Conservation (phyloP, 2,888 invertebrate genomes). For the Xanthostigma xanthostigma region DNA sequence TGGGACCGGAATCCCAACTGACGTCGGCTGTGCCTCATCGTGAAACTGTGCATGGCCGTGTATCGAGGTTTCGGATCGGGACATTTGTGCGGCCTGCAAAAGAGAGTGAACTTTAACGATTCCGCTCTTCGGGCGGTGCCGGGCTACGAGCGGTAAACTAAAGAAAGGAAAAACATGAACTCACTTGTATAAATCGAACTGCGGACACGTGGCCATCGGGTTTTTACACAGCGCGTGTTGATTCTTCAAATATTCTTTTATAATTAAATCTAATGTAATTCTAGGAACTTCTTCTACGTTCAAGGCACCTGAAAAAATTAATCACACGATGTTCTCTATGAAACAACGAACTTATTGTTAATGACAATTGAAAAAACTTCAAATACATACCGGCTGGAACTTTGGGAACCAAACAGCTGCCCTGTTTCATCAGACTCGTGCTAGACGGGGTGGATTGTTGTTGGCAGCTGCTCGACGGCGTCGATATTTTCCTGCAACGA, state of each 20-base stretch:
- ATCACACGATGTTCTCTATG: too few species aligned
- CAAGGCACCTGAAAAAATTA: too few species aligned
- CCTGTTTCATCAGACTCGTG: too few species aligned
- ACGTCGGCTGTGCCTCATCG: slow-evolving; percentile 41
- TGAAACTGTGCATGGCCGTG: slow-evolving; percentile 54
- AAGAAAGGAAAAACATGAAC: slow-evolving; percentile 21
- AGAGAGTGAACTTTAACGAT: slow-evolving; percentile 4
- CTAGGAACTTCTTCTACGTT: slow-evolving; percentile 18
- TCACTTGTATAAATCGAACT: slow-evolving; percentile 83
- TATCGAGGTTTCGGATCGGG: slow-evolving; percentile 68
- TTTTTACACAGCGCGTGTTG: slow-evolving; percentile 97
- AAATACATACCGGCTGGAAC: too few species aligned
- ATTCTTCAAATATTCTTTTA: slow-evolving; percentile 91
- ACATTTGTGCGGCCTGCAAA: slow-evolving; percentile 80
- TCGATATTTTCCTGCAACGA: too few species aligned
- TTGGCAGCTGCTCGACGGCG: too few species aligned
- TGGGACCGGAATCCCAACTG: slow-evolving; percentile 38
- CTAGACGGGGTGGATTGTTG: too few species aligned
- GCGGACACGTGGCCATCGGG: slow-evolving; percentile 94
- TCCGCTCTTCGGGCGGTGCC: too few species aligned
- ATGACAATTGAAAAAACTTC: too few species aligned
- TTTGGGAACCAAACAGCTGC: too few species aligned
- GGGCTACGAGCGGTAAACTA: too few species aligned
- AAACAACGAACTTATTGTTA: too few species aligned
- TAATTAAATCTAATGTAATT: slow-evolving; percentile 76